Evolutionary conservation across 2,113 vertebrate genomes (phyloP).

Genomic region (Tricholaema leucomelas): DNA sequence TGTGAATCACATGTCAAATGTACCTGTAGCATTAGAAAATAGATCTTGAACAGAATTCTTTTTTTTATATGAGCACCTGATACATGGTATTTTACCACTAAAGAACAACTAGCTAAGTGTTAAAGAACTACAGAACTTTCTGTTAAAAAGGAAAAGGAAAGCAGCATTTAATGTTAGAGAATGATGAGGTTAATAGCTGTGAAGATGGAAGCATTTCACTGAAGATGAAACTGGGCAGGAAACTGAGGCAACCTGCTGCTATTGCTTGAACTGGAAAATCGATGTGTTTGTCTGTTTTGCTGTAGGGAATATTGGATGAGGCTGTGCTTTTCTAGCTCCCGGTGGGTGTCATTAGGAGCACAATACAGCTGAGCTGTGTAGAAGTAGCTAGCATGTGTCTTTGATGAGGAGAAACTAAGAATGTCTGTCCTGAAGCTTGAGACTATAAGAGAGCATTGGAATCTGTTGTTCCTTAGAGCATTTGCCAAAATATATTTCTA

Average conservation of each 20-base stretch:
- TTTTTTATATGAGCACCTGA: background rate
- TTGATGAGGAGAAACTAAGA: slow-evolving; percentile 15
- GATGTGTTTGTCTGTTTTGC: slow-evolving; percentile 16
- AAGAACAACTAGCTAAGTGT: background rate
- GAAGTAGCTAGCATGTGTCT: background rate
- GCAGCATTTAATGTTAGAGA: background rate
- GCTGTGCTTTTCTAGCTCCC: background rate
- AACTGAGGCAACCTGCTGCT: slow-evolving; percentile 2
- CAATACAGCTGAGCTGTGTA: background rate
- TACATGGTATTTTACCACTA: background rate
- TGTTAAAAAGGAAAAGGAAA: background rate
- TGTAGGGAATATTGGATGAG: background rate
- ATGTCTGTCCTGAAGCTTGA: background rate
- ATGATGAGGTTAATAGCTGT: background rate
- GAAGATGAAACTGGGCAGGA: background rate
- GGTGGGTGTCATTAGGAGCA: slow-evolving; percentile 41
- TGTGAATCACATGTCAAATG: background rate
- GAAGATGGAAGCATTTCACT: background rate
- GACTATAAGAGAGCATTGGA: background rate
- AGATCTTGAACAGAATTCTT: background rate
- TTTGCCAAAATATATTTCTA: background rate
- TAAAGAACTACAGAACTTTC: background rate
- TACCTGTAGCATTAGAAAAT: background rate
- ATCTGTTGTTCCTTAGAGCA: background rate
- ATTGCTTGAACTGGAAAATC: slow-evolving; percentile 18